phyloP scores from a whole-genome alignment of 2,888 invertebrate species.

The Acronicta alni region DNA sequence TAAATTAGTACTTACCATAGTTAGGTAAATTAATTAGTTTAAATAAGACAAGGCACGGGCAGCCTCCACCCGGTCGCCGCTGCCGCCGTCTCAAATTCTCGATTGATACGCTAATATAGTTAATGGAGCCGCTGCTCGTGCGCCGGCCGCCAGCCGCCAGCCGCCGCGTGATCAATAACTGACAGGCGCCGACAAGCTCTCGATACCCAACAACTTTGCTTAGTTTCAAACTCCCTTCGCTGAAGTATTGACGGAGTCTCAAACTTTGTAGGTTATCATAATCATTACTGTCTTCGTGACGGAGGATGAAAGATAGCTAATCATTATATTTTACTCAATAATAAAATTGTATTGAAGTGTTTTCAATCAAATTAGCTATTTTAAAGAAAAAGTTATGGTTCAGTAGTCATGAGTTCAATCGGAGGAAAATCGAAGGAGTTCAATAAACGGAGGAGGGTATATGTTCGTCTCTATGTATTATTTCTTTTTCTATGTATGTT shows the following conservation, averaged over 20 bases:
- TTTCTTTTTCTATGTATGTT: too few species aligned
- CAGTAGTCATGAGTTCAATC: too few species aligned
- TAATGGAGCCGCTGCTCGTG: neutral
- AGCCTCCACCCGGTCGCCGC: too few species aligned
- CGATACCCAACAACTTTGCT: constrained; percentile 10
- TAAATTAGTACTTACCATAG: neutral
- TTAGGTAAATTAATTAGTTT: constrained; percentile 14
- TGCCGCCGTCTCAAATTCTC: too few species aligned
- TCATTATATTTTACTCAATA: neutral
- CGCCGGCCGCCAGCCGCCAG: too few species aligned
- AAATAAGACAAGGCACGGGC: neutral
- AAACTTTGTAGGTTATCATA: constrained; percentile 17
- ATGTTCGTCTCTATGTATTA: too few species aligned
- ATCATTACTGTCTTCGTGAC: neutral
- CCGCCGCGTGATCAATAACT: constrained; percentile 12
- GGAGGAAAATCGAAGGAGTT: too few species aligned
- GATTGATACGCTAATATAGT: constrained; percentile 2
- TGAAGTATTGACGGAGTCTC: constrained; percentile 3
- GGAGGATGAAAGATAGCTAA: neutral
- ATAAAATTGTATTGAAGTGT: too few species aligned
- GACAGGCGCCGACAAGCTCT: constrained; percentile 5
- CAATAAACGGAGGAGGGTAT: too few species aligned
- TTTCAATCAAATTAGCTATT: too few species aligned
- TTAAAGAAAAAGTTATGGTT: too few species aligned
- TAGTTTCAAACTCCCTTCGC: constrained; percentile 1